phyloP scores from a whole-genome alignment of 1,140 invertebrate genomes.

The Agrypnia vestita region DNA sequence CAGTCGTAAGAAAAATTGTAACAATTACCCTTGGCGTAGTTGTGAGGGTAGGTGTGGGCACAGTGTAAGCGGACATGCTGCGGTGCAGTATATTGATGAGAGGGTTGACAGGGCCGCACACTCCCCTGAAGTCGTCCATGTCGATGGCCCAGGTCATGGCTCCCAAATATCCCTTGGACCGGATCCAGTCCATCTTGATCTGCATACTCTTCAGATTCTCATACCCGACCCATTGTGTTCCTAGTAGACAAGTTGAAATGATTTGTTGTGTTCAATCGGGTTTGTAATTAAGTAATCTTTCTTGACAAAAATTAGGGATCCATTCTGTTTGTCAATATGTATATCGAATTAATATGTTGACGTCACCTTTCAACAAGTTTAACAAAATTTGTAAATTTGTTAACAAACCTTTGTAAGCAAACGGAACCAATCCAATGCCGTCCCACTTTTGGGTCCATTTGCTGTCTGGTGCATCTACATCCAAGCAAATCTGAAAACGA shows the following conservation, averaged over 20 bases:
- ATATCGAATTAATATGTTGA: too few relatives aligned
- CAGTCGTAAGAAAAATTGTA: neutral
- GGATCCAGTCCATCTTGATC: conserved; percentile 91
- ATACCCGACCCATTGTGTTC: conserved; percentile 93
- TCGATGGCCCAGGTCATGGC: conserved; percentile 93
- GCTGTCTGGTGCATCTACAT: conserved; percentile 78
- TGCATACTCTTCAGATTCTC: conserved; percentile 86
- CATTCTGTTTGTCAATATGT: too few relatives aligned
- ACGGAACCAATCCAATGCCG: conserved; percentile 86
- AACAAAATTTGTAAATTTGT: too few relatives aligned
- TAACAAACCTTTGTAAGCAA: conserved; percentile 82
- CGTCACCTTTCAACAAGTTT: too few relatives aligned
- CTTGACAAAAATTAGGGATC: too few relatives aligned
- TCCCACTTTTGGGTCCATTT: conserved; percentile 90
- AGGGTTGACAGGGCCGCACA: conserved; percentile 83
- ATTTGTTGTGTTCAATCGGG: too few relatives aligned
- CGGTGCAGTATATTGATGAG: conserved; percentile 82
- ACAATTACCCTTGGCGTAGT: conserved; percentile 77
- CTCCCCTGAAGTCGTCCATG: conserved; percentile 88
- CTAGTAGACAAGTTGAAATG: conserved; percentile 61
- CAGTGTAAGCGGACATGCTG: conserved; percentile 82
- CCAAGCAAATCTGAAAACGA: conserved; percentile 82
- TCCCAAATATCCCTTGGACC: conserved; percentile 85
- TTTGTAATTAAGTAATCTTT: too few relatives aligned
- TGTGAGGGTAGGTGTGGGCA: conserved; percentile 80